phyloP scores from a whole-genome alignment of 2,113 vertebrate genomes.

The Piprites chloris region DNA sequence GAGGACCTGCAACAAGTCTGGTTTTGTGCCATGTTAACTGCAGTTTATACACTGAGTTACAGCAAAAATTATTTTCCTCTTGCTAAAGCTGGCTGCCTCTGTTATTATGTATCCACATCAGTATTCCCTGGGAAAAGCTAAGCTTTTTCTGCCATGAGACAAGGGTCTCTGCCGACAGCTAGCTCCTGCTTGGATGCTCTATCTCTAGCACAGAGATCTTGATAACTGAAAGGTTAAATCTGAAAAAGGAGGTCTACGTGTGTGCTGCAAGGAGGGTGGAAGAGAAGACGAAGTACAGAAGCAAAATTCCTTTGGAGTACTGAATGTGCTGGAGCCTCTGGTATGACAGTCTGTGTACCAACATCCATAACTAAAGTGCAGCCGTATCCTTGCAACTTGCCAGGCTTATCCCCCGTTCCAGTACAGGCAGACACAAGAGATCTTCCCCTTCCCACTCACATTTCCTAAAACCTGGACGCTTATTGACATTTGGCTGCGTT shows the following conservation, averaged over 20 bases:
- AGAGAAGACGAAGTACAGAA: not conserved
- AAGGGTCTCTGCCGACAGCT: not conserved
- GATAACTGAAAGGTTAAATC: not conserved
- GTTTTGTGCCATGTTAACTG: not conserved
- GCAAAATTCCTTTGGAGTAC: not conserved
- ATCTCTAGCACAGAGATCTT: not conserved
- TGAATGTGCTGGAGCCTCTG: not conserved
- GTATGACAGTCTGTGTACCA: not conserved
- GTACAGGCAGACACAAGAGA: not conserved
- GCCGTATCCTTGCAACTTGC: not conserved
- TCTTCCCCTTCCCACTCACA: not conserved
- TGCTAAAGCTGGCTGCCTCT: not conserved
- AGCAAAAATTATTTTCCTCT: not conserved
- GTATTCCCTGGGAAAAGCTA: not conserved
- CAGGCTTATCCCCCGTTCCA: not conserved
- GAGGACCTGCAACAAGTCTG: not conserved
- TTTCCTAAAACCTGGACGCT: not conserved
- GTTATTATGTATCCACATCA: not conserved
- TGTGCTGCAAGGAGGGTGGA: not conserved
- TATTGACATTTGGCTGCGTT: not conserved
- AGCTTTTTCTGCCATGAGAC: not conserved
- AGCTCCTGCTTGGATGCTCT: not conserved
- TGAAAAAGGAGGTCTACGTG: not conserved
- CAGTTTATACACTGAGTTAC: not conserved
- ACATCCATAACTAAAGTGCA: not conserved